These are phyloP conservation scores for Actinia tenebrosa DNA, from an alignment of 64 coral and sea anemone genomes.

Conservation along the genomic window DNA sequence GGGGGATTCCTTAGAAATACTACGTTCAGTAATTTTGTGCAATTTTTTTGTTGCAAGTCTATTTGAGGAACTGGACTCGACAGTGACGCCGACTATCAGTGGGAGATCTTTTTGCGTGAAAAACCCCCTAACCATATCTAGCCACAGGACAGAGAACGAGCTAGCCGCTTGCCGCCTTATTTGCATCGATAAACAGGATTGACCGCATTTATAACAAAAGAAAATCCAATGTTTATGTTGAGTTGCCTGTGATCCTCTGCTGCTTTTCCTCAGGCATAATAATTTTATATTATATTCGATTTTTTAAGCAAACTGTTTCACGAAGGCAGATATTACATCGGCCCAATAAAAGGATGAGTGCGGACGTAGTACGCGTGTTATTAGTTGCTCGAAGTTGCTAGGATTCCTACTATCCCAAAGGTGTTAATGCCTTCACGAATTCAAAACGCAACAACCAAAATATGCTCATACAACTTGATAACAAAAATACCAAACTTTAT, in stretches of 20 bases:
- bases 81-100: conserved; percentile 13
- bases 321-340: background rate
- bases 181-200: conserved; percentile 22
- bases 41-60: conserved; percentile 6
- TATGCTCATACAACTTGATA: background rate
- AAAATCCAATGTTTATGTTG: conserved; percentile 1
- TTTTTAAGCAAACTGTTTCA: background rate
- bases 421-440: conserved; percentile 2
- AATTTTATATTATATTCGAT: background rate
- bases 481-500: background rate
- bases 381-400: background rate
- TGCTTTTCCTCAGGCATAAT: background rate
- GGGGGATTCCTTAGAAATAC: conserved; percentile 22
- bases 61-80: conserved; percentile 12
- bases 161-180: conserved; percentile 26
- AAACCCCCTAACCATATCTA: conserved; percentile 20
- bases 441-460: conserved; percentile 16
- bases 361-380: background rate
- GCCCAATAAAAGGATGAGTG: background rate
- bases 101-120: conserved; percentile 18
- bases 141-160: conserved; percentile 20
- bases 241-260: conserved; percentile 15
- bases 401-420: background rate
- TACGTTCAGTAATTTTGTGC: conserved; percentile 4
- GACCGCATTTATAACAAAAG: conserved; percentile 18